Evolutionary conservation across 2,888 invertebrate genomes (phyloP).

Genomic region (Flabesymbios commensalis): DNA sequence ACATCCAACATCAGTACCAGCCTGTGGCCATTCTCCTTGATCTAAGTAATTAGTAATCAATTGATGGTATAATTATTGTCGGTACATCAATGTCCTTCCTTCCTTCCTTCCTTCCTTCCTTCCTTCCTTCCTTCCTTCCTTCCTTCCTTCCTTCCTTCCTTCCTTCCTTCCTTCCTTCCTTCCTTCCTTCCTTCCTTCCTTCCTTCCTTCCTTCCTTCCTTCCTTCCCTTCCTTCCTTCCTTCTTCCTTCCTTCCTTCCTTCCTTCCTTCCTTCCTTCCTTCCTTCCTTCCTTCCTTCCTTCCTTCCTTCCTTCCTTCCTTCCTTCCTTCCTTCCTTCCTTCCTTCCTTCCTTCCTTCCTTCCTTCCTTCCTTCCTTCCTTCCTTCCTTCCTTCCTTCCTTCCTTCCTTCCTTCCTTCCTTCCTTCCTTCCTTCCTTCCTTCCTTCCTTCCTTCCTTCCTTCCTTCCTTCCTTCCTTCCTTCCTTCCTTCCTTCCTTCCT

Average conservation of each 20-base stretch:
- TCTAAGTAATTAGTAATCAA: too few relatives aligned
- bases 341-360: conserved; percentile 19
- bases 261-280: conserved; percentile 21
- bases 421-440: conserved; percentile 14
- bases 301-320: conserved; percentile 19
- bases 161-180: conserved; percentile 22
- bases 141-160: conserved; percentile 22
- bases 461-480: conserved; percentile 29
- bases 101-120: conserved; percentile 22
- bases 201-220: conserved; percentile 15
- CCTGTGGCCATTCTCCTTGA: too few relatives aligned
- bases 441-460: conserved; percentile 27
- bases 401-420: conserved; percentile 16
- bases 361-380: conserved; percentile 13
- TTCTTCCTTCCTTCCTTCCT: conserved; percentile 21
- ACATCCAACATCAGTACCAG: too few relatives aligned
- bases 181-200: conserved; percentile 22
- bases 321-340: conserved; percentile 21
- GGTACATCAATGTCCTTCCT: too few relatives aligned
- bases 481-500: conserved; percentile 27
- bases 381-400: conserved; percentile 14
- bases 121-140: conserved; percentile 22
- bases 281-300: conserved; percentile 19
- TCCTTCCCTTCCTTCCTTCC: conserved; percentile 18
- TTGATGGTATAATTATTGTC: too few relatives aligned